A percentile compares a stretch with the other conserved stretches of the same genome.
phyloP scores from a whole-genome alignment of 2,113 vertebrate species.

The Prolemur simus region DNA sequence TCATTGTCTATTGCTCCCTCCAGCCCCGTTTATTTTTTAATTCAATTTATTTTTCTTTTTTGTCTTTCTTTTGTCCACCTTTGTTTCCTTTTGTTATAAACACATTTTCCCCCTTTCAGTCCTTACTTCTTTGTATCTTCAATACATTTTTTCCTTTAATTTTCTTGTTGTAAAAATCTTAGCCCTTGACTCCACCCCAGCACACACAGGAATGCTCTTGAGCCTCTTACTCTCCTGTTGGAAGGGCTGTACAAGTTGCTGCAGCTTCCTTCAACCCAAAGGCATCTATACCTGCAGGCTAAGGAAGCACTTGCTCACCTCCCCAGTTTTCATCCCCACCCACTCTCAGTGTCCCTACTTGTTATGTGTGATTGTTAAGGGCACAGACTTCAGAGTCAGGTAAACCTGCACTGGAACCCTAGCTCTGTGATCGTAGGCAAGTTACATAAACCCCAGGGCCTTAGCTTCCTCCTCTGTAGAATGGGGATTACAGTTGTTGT shows the following conservation, averaged over 20 bases:
- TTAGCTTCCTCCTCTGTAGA: background rate
- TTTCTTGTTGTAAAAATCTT: slow-evolving; percentile 8
- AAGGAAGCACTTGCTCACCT: background rate
- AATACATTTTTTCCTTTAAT: background rate
- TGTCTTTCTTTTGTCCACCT: background rate
- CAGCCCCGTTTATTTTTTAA: background rate
- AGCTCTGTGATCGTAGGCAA: background rate
- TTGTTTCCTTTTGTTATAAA: background rate
- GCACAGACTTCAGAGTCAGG: background rate
- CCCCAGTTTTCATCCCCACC: fast-evolving
- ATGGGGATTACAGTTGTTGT: background rate
- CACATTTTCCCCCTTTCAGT: background rate
- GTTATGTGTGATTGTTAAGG: fast-evolving
- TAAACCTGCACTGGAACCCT: background rate
- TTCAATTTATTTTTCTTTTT: background rate
- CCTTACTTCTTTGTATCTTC: background rate
- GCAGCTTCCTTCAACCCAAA: background rate
- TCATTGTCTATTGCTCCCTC: background rate
- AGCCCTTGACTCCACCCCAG: background rate
- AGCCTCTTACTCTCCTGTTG: background rate
- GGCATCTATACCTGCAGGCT: too few species aligned
- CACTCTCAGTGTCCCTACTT: background rate
- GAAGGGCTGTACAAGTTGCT: background rate
- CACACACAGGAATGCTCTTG: background rate
- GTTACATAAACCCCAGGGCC: background rate